Evolutionary conservation across 2,113 vertebrate species (phyloP).

Genomic region (Mesembrinibis cayennensis): DNA sequence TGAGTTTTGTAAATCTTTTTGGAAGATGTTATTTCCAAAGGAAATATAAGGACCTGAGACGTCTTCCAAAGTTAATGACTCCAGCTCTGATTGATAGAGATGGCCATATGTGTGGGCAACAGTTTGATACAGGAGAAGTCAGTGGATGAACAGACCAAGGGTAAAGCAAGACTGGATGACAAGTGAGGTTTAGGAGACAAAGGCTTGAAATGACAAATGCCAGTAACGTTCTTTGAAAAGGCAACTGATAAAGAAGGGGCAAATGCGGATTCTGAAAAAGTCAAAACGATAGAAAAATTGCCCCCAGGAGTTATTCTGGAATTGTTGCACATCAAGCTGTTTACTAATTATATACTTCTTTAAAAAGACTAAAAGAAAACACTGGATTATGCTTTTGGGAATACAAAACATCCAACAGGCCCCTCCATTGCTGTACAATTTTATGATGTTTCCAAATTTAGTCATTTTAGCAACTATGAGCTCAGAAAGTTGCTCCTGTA

Average conservation of each 20-base stretch:
- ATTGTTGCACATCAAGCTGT: not conserved
- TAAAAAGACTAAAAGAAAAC: not conserved
- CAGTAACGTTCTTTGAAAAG: not conserved
- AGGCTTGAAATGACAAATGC: not conserved
- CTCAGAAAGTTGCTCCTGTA: slow-evolving; percentile 17
- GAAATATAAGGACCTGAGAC: not conserved
- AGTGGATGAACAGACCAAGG: not conserved
- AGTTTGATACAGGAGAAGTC: not conserved
- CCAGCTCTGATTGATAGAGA: not conserved
- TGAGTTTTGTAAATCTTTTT: not conserved
- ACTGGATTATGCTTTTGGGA: not conserved
- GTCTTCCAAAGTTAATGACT: not conserved
- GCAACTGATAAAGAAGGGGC: not conserved
- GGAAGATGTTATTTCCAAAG: not conserved
- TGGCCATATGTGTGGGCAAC: not conserved
- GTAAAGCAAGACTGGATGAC: not conserved
- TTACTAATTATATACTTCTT: not conserved
- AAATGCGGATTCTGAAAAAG: not conserved
- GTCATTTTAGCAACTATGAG: not conserved
- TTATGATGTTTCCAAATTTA: slow-evolving; percentile 15
- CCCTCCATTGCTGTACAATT: not conserved
- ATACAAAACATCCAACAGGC: not conserved
- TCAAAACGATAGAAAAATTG: not conserved
- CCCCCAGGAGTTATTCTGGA: not conserved
- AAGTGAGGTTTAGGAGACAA: not conserved